Base-by-base conservation (phyloP, 2,888 invertebrate species). In the Coremacera marginata region DNA sequence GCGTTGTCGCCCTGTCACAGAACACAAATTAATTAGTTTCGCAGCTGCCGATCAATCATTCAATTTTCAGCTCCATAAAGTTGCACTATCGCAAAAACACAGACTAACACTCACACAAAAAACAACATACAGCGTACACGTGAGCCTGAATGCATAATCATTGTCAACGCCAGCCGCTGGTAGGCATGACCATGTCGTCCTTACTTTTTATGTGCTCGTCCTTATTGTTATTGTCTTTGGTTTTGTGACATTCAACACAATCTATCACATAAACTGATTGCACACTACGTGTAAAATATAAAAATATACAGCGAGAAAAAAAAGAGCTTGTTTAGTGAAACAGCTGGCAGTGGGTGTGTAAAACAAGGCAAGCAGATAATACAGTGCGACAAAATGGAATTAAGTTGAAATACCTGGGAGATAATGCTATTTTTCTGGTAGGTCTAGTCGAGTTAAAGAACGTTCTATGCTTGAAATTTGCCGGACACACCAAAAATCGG, bases 31-130 rank as follows among this genome's bases (percentile, higher is more conserved):
- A 88, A 88, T 88, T 88, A 87, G 88, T 86, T 88, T 84, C 86
- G 85, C 85, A 85, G 81, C 82, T 84, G 83, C 79, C 78, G 85
- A 88, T 88, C 88, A 86, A 88, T 88, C 88, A 88, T 87, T 86
- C 82, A 86, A 88, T 88, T 87, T 87, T 87, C 87, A 87, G 86
- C 85, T 82, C 85, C 87, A 88, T 87, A 88, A 87, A 87, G 83
- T 82, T 81, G 79, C 74, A 77, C 74, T 55, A 79, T 77, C 79
- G 75, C 77, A 77, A 34, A 52, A 70, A 67, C n/a, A 49, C 63
- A 76, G 78, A 77, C 49, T 25, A 19, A n/a, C 51, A 68, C 25
- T 19, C 19, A 49, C 9, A 67, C n/a, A 37, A 34, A 22, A 72
- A 7, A n/a, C 55, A 8, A 11, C 34, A 77, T 55, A 76, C 73